Conservation (phyloP, 2,113 vertebrate species). For the Anolis carolinensis region DNA sequence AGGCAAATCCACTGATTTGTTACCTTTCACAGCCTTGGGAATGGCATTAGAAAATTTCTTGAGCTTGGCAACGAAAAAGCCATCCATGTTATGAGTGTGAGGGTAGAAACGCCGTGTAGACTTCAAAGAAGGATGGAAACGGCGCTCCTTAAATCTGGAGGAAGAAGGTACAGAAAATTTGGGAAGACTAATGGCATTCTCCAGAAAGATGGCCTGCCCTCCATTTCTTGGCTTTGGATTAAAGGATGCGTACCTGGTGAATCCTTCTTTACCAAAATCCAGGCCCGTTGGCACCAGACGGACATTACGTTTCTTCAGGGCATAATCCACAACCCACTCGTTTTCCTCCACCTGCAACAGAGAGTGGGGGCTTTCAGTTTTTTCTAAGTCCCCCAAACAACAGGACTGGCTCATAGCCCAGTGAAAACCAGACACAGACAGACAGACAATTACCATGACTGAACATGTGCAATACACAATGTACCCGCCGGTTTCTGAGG, state of each 20-base stretch:
- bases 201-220: not conserved
- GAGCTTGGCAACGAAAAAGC: conserved; percentile 95
- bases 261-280: conserved; percentile 96
- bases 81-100: conserved; percentile 97
- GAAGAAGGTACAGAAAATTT: not conserved
- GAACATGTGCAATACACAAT: conserved; percentile 97
- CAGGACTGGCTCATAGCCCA: rapidly evolving
- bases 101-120: conserved; percentile 90
- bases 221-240: not conserved
- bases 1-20: not conserved
- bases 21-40: conserved; percentile 75
- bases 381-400: rapidly evolving
- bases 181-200: not conserved
- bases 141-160: conserved; percentile 86
- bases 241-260: conserved; percentile 81
- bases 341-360: conserved; percentile 92
- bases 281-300: conserved; percentile 92
- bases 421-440: not conserved
- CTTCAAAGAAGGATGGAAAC: conserved; percentile 90
- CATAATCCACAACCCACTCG: conserved; percentile 98
- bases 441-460: conserved; percentile 79
- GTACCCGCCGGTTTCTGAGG: conserved; percentile 89
- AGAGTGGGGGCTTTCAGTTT: not conserved
- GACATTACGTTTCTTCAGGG: conserved; percentile 94
- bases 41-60: conserved; percentile 94